Base-by-base conservation (phyloP, 2,888 invertebrate species). In the Spisula solida region DNA sequence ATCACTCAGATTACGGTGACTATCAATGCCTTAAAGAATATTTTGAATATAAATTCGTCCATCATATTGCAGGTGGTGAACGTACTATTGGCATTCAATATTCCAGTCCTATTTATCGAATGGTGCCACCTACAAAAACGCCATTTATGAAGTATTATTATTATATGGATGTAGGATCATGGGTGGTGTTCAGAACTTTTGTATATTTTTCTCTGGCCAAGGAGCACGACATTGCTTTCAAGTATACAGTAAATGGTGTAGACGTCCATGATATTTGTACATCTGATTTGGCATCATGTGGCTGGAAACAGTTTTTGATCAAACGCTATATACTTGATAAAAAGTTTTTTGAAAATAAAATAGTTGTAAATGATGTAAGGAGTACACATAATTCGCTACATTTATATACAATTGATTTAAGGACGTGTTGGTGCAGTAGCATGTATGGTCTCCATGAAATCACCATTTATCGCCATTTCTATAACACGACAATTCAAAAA, bases 371-470 rank as follows among this genome's bases (percentile, higher is more conserved):
- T 20, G 1, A 60, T 60, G 20, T 14, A 2, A 18, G n/a, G 0
- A 20, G 0, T 31, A 31, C 14, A 70, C 0, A 31, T 12, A 31
- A 31, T 16, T 70, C 70, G 29, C 0, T 70, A 8, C 1, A 31
- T 70, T 16, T n/a, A n/a, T n/a, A n/a, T n/a, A n/a, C 1, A 14
- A 31, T 70, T 10, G 8, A 10, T 70, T 29, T 70, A 31, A 70
- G 2, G 31, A 31, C 31, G 18, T 70, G 70, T 31, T 1, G 29
- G 4, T 70, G 70, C 16, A 70, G 70, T 16, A 31, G 70, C 6
- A 70, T 70, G 70, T 70, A 70, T 14, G 70, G 70, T 31, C 70
- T 70, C 1, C 70, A 70, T 70, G 31, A 70, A 31, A 70, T 70
- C 6, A 31, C 31, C 10, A 70, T 70, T 31, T 31, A 70, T n/a